Percentiles rank a stretch among this genome's conserved stretches.
Conservation (phyloP, 2,113 vertebrate genomes). For the Thunnus thynnus region DNA sequence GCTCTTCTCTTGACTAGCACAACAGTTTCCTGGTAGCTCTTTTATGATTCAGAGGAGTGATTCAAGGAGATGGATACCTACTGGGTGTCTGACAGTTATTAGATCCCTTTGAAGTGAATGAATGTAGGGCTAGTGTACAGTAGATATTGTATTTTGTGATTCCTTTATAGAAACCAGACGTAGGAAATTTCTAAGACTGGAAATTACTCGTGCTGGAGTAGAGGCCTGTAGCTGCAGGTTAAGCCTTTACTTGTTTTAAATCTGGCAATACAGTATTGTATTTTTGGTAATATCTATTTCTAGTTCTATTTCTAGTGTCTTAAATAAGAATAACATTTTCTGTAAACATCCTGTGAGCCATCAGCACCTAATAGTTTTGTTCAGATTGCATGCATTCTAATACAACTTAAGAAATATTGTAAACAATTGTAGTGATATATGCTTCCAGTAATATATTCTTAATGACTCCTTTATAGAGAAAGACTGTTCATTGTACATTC, state of each 20-base stretch:
- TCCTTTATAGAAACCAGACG: not conserved
- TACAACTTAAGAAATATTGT: not conserved
- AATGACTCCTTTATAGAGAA: not conserved
- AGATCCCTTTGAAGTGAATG: conserved; percentile 12
- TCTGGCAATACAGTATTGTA: too few relatives aligned
- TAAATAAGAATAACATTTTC: not conserved
- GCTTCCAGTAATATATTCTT: not conserved
- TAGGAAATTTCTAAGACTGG: not conserved
- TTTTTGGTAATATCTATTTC: too few relatives aligned
- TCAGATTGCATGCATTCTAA: not conserved
- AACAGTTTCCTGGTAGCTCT: conserved; percentile 12
- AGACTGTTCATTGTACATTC: not conserved
- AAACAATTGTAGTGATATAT: not conserved
- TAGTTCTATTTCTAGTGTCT: not conserved
- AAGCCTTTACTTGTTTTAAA: not conserved
- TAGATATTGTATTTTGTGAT: not conserved
- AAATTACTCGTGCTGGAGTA: not conserved
- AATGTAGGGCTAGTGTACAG: not conserved
- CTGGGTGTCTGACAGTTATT: conserved; percentile 1
- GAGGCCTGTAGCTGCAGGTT: conserved; percentile 2
- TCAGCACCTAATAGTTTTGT: not conserved
- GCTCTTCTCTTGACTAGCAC: conserved; percentile 23
- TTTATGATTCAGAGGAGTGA: conserved; percentile 37
- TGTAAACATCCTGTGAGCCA: not conserved
- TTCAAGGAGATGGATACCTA: conserved; percentile 13